Evolutionary conservation across 1,140 invertebrate species (phyloP), one percentile per base, ranked within the genome.

Genomic region (Zaprionus vittiger): DNA sequence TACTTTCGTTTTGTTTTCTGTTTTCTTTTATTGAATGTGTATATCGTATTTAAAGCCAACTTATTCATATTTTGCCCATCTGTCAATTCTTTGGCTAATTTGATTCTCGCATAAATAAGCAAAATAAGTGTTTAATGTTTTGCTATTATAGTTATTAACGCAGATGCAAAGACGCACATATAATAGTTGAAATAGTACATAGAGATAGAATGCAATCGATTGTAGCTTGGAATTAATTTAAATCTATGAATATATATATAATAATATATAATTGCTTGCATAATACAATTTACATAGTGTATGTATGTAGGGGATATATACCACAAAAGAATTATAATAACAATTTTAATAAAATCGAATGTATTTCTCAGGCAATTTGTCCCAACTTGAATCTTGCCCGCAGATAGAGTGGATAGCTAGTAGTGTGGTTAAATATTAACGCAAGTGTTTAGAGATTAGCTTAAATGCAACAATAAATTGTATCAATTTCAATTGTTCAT

Each of bases 61-160:
- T 87, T 55, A 68, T 83, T 83, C 17, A 64, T 73, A 49, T 59
- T 73, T 70, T 76, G 81, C 71, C 66, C 57, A 81, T 49, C 63
- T 83, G 68, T 85, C 74, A 79, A 84, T 87, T 87, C 84, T 89
- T 87, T 87, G 84, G 84, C 84, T 84, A 81, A 81, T 84, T 87
- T 84, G 72, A 79, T 79, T 84, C 68, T 80, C 68, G 73, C 86
- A 80, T 80, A 59, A 68, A 64, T 65, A 71, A 74, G 67, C 66
- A 84, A 75, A 84, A 54, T 63, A 52, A 66, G 9, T 72, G 7
- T 56, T 28, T 72, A 7, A 52, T 28, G 56, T 59, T 67, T 14
- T 61, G 66, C 47, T 66, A 49, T 41, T 62, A 47, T 56, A 38
- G 47, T 57, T 49, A 49, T 49, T 60, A 64, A 71, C 24, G 63